phyloP scores from a whole-genome alignment of 2,113 vertebrate species.

The Sterrhoptilus dennistouni region DNA sequence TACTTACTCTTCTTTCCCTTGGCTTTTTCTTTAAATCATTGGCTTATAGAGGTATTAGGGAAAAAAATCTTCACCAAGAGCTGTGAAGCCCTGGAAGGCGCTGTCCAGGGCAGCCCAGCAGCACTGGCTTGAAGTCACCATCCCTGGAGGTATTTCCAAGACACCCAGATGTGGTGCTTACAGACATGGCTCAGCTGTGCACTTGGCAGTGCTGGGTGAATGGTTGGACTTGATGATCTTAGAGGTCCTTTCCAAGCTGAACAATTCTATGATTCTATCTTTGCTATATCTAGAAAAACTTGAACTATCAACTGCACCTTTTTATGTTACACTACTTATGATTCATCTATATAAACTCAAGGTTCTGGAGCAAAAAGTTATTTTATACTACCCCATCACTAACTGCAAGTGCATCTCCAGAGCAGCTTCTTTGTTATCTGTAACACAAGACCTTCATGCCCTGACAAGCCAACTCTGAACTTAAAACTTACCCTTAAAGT shows the following conservation, averaged over 20 bases:
- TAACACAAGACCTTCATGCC: neutral
- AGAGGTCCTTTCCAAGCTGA: neutral
- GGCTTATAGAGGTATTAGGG: neutral
- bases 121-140: neutral
- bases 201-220: neutral
- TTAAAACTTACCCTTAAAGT: neutral
- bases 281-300: neutral
- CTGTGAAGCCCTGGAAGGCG: neutral
- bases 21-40: neutral
- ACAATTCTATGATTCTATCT: neutral
- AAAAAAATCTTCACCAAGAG: neutral
- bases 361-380: neutral
- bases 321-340: neutral
- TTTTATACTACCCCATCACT: neutral
- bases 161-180: neutral
- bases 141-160: neutral
- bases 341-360: neutral
- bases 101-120: neutral
- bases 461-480: neutral
- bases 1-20: neutral
- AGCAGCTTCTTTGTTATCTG: neutral
- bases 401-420: neutral
- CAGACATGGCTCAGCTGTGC: neutral
- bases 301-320: neutral
- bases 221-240: fast-evolving